phyloP scores from a whole-genome alignment of 2,888 invertebrate genomes.

The Aplocera efformata region DNA sequence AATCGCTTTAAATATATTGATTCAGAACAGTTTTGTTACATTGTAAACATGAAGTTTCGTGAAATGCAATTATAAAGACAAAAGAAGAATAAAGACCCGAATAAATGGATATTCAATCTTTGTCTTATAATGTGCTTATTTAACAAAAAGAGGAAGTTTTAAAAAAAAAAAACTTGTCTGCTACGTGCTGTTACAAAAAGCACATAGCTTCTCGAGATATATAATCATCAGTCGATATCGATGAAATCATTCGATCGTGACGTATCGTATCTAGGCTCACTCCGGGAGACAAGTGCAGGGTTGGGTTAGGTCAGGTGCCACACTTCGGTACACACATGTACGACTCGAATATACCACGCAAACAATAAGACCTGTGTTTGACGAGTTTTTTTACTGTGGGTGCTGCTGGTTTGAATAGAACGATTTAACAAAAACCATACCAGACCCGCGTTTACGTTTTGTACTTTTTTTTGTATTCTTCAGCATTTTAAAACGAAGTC shows the following conservation, averaged over 20 bases:
- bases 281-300: conserved; percentile 70
- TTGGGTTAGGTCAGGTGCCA: conserved; percentile 77
- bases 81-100: too few relatives aligned
- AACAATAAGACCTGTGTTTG: conserved; percentile 35
- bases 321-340: conserved; percentile 55
- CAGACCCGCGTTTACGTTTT: neutral
- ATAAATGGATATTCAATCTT: too few relatives aligned
- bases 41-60: too few relatives aligned
- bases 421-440: conserved; percentile 11
- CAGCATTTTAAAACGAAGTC: neutral
- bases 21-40: neutral
- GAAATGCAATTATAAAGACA: too few relatives aligned
- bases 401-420: conserved; percentile 23
- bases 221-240: conserved; percentile 32
- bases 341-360: conserved; percentile 21
- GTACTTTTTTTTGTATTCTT: conserved; percentile 1
- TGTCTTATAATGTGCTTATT: too few relatives aligned
- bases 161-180: too few relatives aligned
- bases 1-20: neutral
- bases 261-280: conserved; percentile 45
- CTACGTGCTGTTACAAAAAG: too few relatives aligned
- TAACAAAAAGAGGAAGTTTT: too few relatives aligned
- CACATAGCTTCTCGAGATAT: too few relatives aligned
- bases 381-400: conserved; percentile 28
- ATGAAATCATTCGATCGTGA: conserved; percentile 22